phyloP scores from a whole-genome alignment of 2,113 vertebrate genomes.

The Gnathonemus longibarbis region DNA sequence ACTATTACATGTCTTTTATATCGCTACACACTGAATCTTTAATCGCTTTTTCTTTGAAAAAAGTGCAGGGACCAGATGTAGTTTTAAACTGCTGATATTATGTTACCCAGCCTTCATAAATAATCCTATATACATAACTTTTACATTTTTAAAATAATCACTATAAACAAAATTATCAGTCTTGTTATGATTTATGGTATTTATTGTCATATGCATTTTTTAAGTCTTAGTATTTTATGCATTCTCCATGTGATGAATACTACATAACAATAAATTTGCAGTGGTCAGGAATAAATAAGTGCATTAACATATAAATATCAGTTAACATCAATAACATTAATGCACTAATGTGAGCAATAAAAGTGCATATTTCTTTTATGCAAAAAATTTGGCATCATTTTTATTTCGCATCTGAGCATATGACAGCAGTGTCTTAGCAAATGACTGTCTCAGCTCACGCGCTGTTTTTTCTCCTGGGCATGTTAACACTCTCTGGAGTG shows the following conservation, averaged over 20 bases:
- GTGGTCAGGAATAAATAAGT: background rate
- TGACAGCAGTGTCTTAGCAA: background rate
- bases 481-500: background rate
- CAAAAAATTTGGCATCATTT: background rate
- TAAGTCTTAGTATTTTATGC: background rate
- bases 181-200: background rate
- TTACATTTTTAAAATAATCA: background rate
- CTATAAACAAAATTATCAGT: background rate
- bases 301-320: background rate
- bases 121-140: background rate
- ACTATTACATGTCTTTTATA: slow-evolving; percentile 14
- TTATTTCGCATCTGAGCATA: background rate
- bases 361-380: background rate
- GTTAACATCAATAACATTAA: background rate
- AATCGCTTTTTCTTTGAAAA: background rate
- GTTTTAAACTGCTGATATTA: background rate
- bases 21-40: background rate
- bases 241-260: background rate
- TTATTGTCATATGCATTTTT: background rate
- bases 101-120: background rate
- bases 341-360: background rate
- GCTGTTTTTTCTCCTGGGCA: background rate
- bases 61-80: background rate
- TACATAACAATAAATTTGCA: background rate
- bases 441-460: background rate